Base-by-base conservation (phyloP, 2,888 invertebrate genomes). In the Pyrrhia umbra region DNA sequence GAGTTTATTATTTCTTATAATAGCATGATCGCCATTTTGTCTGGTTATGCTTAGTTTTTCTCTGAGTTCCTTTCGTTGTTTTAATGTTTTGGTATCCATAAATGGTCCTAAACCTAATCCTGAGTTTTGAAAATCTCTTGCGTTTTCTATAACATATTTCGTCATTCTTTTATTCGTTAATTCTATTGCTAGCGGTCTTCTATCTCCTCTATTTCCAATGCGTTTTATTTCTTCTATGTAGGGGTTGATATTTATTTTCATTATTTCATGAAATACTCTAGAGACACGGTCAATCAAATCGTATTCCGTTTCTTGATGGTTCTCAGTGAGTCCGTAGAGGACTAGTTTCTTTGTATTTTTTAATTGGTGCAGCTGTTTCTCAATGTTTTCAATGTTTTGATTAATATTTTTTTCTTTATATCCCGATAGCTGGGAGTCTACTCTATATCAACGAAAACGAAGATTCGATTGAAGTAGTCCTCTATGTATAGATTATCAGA, bases 1-100 rank as follows among this genome's bases (percentile, higher is more conserved):
- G 8, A 65, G 39, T 55, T 56, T 42, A 10, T 69, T 62, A 15
- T 65, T 55, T 42, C 27, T 49, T 6, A 59, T 65, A 6, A 56
- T 18, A 20, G 69, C 46, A 27, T 46, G 46, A 6, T 46, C 25
- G 1, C 46, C 46, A 9, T 27, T 46, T 9, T 27, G 6, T 9
- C 47, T 47, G 1, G 47, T 30, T 47, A 1, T 47, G 10, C 30
- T 27, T 30, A 47, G 16, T 30, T 1, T 9, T 47, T 47, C 27
- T 30, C 47, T 58, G 6, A 21, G 42, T 10, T 42, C 42, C 10
- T 9, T 2, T 2, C 21, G 42, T 13, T 42, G 20, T 13, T 42
- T 20, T 42, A 42, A 21, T 46, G 46, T 15, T 6, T 46, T 46
- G 15, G 25, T 46, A 27, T 25, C 27, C 46, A 46, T n/a, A 13